A percentile compares a stretch with the other conserved stretches of the same genome.
Evolutionary conservation across 2,888 invertebrate genomes (phyloP).

Genomic region (Erannis defoliaria): DNA sequence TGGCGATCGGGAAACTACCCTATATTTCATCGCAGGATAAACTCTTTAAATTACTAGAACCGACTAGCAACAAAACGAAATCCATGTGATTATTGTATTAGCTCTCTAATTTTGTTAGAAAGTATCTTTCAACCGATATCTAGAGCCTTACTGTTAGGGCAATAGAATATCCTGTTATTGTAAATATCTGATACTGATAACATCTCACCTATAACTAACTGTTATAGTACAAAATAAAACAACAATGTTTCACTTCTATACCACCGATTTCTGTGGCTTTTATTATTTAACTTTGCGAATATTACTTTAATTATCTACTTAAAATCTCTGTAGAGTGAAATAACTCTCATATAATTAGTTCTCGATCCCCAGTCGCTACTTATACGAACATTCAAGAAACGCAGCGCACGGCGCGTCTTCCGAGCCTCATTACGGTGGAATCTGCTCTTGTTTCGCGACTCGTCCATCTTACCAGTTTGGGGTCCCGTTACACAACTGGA

Average conservation of each 20-base stretch:
- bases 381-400: conserved; percentile 36
- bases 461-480: conserved; percentile 41
- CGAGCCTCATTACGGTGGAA: conserved; percentile 76
- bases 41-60: no score
- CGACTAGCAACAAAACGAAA: no score
- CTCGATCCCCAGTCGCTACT: conserved; percentile 27
- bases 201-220: neutral
- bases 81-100: no score
- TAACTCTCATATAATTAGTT: conserved; percentile 17
- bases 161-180: no score
- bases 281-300: neutral
- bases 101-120: no score
- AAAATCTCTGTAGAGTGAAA: neutral
- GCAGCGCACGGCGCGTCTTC: conserved; percentile 60
- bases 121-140: no score
- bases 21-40: no score
- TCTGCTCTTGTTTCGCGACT: conserved; percentile 73
- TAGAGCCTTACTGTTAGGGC: no score
- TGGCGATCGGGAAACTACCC: no score
- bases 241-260: neutral
- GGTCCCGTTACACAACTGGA: conserved; percentile 40
- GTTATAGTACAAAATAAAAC: no score
- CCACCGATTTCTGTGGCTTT: neutral
- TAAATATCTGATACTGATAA: no score
- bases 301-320: neutral